Conservation (phyloP, 2,113 vertebrate species). For the Boleophthalmus pectinirostris region DNA sequence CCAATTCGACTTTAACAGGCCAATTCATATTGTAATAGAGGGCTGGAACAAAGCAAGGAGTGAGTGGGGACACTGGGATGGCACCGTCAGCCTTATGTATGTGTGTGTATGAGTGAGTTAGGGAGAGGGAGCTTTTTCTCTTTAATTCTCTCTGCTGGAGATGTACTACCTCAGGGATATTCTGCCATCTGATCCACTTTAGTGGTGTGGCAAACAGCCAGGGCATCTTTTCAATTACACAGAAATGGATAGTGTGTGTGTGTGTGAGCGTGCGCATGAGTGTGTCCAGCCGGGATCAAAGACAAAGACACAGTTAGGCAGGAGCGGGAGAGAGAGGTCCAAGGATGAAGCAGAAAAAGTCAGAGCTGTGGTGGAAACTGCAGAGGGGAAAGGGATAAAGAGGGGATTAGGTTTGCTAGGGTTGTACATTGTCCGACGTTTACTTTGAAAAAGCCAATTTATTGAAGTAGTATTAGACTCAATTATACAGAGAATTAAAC, state of each 20-base stretch:
- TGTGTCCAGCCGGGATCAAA: conserved; percentile 11
- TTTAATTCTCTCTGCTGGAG: conserved; percentile 70
- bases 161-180: conserved; percentile 75
- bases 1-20: conserved; percentile 69
- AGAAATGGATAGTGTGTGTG: conserved; percentile 64
- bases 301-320: conserved; percentile 42
- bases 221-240: conserved; percentile 74
- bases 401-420: conserved; percentile 14
- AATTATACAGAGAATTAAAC: neutral
- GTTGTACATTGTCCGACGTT: neutral
- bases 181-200: conserved; percentile 76
- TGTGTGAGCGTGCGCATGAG: conserved; percentile 23
- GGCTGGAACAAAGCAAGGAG: conserved; percentile 57
- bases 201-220: conserved; percentile 73
- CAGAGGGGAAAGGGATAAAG: conserved; percentile 23
- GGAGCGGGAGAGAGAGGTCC: neutral
- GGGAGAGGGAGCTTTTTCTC: conserved; percentile 47
- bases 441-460: neutral
- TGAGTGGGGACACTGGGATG: conserved; percentile 58
- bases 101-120: conserved; percentile 32
- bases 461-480: neutral
- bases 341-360: neutral
- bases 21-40: conserved; percentile 72
- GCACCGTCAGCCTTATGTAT: conserved; percentile 61
- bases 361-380: conserved; percentile 17